phyloP scores from a whole-genome alignment of 2,113 vertebrate genomes.

The Corythaixoides concolor region DNA sequence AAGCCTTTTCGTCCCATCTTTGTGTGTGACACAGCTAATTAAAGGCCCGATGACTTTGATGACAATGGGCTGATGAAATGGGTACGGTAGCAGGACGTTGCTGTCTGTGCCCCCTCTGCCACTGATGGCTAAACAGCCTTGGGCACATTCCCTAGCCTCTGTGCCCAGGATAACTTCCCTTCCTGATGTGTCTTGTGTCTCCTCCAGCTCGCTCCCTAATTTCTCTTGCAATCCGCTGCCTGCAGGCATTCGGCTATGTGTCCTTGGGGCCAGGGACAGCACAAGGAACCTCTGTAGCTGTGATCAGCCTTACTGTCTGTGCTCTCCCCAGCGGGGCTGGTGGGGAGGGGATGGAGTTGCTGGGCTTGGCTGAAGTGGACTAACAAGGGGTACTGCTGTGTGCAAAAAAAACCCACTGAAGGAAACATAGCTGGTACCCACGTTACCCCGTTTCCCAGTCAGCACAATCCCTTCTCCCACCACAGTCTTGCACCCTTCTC shows the following conservation, averaged over 20 bases:
- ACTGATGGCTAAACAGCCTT: rapidly evolving
- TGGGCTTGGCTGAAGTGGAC: not conserved
- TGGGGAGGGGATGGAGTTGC: not conserved
- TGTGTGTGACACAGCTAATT: not conserved
- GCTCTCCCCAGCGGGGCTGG: rapidly evolving
- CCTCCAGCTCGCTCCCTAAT: not conserved
- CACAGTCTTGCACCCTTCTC: not conserved
- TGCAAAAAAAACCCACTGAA: not conserved
- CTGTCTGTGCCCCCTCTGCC: not conserved
- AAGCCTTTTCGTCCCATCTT: not conserved
- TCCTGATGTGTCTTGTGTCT: not conserved
- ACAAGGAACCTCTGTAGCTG: not conserved
- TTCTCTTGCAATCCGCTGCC: not conserved
- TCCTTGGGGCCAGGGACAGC: not conserved
- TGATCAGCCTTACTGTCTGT: not conserved
- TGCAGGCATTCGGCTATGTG: rapidly evolving
- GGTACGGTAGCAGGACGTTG: rapidly evolving
- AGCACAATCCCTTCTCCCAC: not conserved
- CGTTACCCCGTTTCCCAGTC: not conserved
- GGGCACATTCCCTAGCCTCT: not conserved
- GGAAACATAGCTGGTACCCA: not conserved
- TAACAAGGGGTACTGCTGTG: not conserved
- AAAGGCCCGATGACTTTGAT: not conserved
- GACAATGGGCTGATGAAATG: rapidly evolving
- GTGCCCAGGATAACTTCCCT: not conserved